Conservation (phyloP, 2,797 vertebrate species). For the Pseudomugil gertrudae region DNA sequence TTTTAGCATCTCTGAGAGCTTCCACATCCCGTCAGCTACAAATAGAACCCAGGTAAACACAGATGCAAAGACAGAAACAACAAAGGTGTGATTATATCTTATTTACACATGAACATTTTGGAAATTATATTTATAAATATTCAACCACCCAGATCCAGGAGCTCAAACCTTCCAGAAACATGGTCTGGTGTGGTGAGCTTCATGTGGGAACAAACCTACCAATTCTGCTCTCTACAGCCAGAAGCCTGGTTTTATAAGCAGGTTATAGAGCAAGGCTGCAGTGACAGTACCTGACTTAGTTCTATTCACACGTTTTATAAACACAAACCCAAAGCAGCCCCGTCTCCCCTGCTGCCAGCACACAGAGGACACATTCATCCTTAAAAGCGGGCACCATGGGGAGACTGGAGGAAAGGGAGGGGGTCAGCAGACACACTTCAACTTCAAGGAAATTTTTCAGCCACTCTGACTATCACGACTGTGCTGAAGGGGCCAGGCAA, state of each 20-base stretch:
- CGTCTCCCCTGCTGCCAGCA: conserved; percentile 57
- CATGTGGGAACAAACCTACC: conserved; percentile 34
- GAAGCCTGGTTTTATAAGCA: conserved; percentile 19
- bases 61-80: conserved; percentile 8
- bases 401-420: conserved; percentile 28
- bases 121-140: conserved; percentile 51
- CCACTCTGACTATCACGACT: conserved; percentile 53
- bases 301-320: conserved; percentile 65
- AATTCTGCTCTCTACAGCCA: conserved; percentile 16
- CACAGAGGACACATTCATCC: conserved; percentile 82
- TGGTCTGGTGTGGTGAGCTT: conserved; percentile 35
- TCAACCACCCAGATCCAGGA: conserved; percentile 27
- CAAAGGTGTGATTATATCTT: conserved; percentile 14
- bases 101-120: neutral
- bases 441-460: conserved; percentile 61
- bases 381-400: conserved; percentile 68
- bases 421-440: conserved; percentile 58
- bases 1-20: conserved; percentile 37
- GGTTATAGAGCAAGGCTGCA: conserved; percentile 24
- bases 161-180: conserved; percentile 24
- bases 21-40: conserved; percentile 23
- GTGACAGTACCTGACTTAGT: conserved; percentile 64
- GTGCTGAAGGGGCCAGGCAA: conserved; percentile 44
- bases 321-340: conserved; percentile 60
- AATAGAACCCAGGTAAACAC: conserved; percentile 48